Percentiles rank a stretch among this genome's conserved stretches.
phyloP scores from a whole-genome alignment of 2,113 vertebrate genomes.

The Megalops atlanticus region DNA sequence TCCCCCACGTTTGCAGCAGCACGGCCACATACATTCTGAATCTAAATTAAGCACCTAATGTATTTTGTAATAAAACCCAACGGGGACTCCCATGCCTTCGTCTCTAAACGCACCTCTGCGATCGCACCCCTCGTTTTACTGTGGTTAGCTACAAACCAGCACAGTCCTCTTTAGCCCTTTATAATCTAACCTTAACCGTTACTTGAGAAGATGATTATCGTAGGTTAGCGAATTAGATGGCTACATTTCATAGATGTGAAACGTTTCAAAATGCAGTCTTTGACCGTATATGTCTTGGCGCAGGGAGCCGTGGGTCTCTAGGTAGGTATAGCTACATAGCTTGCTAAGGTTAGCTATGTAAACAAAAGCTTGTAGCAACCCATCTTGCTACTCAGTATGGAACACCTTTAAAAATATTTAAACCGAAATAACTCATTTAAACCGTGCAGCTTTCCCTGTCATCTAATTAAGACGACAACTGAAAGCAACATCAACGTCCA shows the following conservation, averaged over 20 bases:
- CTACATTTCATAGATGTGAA: too few relatives aligned
- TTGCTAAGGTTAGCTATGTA: conserved; percentile 36
- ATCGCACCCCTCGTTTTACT: neutral
- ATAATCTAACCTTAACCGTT: too few relatives aligned
- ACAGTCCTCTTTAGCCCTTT: too few relatives aligned
- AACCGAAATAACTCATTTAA: conserved; percentile 12
- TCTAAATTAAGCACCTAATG: conserved; percentile 56
- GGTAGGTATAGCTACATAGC: conserved; percentile 3
- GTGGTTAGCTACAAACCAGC: too few relatives aligned
- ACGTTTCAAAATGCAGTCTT: too few relatives aligned
- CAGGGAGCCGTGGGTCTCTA: neutral
- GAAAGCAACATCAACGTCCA: neutral
- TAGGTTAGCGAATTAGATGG: too few relatives aligned
- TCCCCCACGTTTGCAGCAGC: conserved; percentile 71
- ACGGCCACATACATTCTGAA: conserved; percentile 58
- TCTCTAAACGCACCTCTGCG: neutral
- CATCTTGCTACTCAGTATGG: neutral
- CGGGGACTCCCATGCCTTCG: neutral
- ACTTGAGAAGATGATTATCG: too few relatives aligned
- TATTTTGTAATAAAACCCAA: conserved; percentile 22
- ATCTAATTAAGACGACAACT: neutral
- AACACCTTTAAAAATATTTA: neutral
- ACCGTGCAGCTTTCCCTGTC: neutral
- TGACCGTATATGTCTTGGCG: neutral
- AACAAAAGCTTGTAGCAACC: conserved; percentile 28